Evolutionary conservation across 1,140 invertebrate genomes (phyloP), one percentile per base, ranked within the genome.

Genomic region (Rhizoglyphus robini): DNA sequence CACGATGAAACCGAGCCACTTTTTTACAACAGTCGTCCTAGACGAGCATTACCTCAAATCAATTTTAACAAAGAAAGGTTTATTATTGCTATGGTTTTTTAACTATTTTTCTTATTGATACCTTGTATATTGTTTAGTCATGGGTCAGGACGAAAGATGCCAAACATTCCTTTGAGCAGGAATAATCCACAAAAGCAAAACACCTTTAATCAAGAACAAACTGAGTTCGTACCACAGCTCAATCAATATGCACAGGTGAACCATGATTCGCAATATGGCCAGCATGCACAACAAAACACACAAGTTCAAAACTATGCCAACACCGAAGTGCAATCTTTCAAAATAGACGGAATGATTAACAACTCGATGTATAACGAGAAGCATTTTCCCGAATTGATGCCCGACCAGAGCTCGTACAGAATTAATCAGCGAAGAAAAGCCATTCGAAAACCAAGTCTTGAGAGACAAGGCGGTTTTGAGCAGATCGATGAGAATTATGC

Each of bases 381-480:
- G 11, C 13, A 57, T 60, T n/a, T 20, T 60, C 4, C 8, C 5
- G 4, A 48, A 23, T n/a, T n/a, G 36, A 41, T 8, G 36, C 63
- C 63, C 20, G 47, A 49, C 51, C 63, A 41, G 20, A 4, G 18
- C 15, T 49, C 47, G 23, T 30, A 47, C n/a, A 2, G 41, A 49
- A 8, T 64, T 18, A 11, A 23, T 51, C 46, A 49, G n/a, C 63
- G 63, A 49, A 5, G 47, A 51, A 47, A 49, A 51, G 41, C 63
- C 1, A 48, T 64, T 13, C 80, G 86, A 73, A 79, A 84, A 73
- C 84, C 85, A 67, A 88, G 86, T 74, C 77, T 89, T 69, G 87
- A 88, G 74, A 79, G 86, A 72, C 87, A 89, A 76, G 84, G 81
- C 18, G 60, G 68, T 23, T 68, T 70, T 25, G 69, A 70, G 29